Conservation (phyloP, 2,113 vertebrate genomes). For the Baryphthengus martii region DNA sequence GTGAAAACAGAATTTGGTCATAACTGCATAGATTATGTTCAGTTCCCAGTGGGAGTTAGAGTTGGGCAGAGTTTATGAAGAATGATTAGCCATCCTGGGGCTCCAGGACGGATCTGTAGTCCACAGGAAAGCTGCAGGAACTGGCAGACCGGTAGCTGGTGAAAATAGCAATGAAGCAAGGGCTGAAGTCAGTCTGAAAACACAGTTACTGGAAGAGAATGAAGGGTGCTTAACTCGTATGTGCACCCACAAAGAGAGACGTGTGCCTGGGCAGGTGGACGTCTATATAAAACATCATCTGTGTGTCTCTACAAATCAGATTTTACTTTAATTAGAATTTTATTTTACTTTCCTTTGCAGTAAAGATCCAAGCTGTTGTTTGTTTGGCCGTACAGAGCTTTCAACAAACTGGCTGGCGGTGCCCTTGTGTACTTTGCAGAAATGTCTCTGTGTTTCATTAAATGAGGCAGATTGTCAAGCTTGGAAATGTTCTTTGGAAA, state of each 20-base stretch:
- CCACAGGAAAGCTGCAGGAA: not conserved
- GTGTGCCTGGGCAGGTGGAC: not conserved
- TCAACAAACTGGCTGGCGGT: not conserved
- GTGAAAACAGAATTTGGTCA: not conserved
- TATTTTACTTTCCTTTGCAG: not conserved
- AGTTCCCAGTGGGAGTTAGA: not conserved
- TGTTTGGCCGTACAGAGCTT: not conserved
- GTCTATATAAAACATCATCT: not conserved
- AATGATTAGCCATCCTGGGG: not conserved
- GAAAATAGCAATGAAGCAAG: not conserved
- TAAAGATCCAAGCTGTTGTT: not conserved
- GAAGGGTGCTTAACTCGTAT: not conserved
- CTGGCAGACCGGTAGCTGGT: not conserved
- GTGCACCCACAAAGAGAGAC: not conserved
- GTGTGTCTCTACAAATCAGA: not conserved
- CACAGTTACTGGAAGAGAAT: not conserved
- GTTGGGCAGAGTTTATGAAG: not conserved
- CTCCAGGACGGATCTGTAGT: not conserved
- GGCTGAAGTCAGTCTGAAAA: not conserved
- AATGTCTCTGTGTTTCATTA: not conserved
- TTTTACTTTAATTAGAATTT: not conserved
- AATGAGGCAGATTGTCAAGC: not conserved
- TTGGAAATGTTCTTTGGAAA: not conserved
- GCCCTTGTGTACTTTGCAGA: not conserved
- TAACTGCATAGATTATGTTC: not conserved